phyloP scores from a whole-genome alignment of 2,888 invertebrate species.

The Hartigia nigra region DNA sequence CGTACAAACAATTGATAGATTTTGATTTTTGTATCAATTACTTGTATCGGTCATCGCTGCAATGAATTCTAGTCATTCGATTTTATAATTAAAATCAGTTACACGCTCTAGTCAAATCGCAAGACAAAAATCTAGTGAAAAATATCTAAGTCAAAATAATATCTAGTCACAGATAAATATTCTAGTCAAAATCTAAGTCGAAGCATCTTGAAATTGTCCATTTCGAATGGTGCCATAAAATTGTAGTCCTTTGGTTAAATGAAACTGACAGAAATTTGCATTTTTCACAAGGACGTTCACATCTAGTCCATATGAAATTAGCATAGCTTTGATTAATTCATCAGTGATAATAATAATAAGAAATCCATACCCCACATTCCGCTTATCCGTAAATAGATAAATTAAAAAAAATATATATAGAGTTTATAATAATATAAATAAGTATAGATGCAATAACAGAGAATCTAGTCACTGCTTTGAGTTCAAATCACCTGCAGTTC shows the following conservation, averaged over 20 bases:
- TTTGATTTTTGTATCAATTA: slow-evolving; percentile 15
- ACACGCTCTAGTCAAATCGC: not conserved
- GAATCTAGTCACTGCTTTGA: slow-evolving; percentile 11
- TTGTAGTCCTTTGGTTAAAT: slow-evolving; percentile 10
- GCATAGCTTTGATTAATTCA: not conserved
- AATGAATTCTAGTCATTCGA: not conserved
- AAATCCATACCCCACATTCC: not conserved
- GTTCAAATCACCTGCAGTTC: too few species aligned
- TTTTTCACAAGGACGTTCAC: slow-evolving; percentile 5
- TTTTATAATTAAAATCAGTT: too few species aligned
- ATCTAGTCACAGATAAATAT: slow-evolving; percentile 17
- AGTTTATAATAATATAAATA: not conserved
- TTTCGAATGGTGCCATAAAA: slow-evolving; percentile 17
- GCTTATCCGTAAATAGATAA: not conserved
- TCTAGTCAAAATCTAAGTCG: slow-evolving; percentile 31
- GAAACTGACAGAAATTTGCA: slow-evolving; percentile 11
- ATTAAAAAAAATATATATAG: not conserved
- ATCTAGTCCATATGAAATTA: slow-evolving; percentile 11
- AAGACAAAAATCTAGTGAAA: slow-evolving; percentile 14
- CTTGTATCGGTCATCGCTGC: not conserved
- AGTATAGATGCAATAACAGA: not conserved
- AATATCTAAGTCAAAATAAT: slow-evolving; percentile 11
- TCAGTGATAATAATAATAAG: slow-evolving; percentile 11
- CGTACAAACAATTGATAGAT: slow-evolving; percentile 10
- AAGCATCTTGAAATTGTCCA: slow-evolving; percentile 6